Conservation (phyloP, 1,140 invertebrate species). For the Luehdorfia chinensis region DNA sequence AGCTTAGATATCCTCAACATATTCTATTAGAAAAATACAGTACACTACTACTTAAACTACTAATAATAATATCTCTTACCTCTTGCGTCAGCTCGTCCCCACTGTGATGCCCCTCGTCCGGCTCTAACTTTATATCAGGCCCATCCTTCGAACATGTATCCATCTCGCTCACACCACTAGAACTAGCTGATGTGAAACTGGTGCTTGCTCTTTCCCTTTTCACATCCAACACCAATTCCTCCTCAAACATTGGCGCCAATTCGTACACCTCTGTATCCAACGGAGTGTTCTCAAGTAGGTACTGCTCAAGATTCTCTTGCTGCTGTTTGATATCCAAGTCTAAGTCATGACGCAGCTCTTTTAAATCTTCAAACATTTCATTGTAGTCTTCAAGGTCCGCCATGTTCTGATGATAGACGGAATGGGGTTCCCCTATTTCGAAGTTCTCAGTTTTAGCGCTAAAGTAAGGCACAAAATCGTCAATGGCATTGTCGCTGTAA, state of each 20-base stretch:
- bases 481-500: constrained; percentile 66
- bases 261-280: constrained; percentile 62
- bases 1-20: no score
- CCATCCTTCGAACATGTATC: constrained; percentile 41
- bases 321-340: constrained; percentile 64
- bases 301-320: constrained; percentile 64
- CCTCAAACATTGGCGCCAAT: constrained; percentile 62
- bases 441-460: constrained; percentile 48
- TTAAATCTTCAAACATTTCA: constrained; percentile 61
- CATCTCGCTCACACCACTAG: constrained; percentile 72
- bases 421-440: constrained; percentile 49
- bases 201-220: constrained; percentile 73
- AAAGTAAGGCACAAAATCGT: constrained; percentile 68
- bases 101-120: constrained; percentile 67
- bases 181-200: constrained; percentile 71
- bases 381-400: constrained; percentile 67
- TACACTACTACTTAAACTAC: no score
- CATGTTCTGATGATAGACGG: constrained; percentile 67
- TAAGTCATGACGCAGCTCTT: constrained; percentile 55
- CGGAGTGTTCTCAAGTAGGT: constrained; percentile 67
- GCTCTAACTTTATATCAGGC: constrained; percentile 60
- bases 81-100: constrained; percentile 73
- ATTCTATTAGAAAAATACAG: no score
- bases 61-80: no score
- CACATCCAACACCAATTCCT: constrained; percentile 57